Percentiles rank a stretch among this genome's conserved stretches.
Conservation (phyloP, 2,888 invertebrate genomes). For the Diloba caeruleocephala region DNA sequence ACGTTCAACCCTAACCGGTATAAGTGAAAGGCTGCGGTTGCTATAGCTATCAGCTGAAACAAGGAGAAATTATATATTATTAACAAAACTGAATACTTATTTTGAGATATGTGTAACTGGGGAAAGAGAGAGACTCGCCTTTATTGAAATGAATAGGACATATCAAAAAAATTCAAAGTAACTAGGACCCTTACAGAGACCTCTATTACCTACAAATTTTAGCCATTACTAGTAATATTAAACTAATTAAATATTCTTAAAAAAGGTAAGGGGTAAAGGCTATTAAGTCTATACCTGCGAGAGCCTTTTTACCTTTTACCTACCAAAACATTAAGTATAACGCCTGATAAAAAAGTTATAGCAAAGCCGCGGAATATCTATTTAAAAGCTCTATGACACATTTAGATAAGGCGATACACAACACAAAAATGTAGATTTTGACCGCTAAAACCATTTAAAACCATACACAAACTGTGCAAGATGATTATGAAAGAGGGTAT, state of each 20-base stretch:
- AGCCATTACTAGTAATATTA: too few species aligned
- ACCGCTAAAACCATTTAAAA: too few species aligned
- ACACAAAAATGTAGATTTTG: neutral
- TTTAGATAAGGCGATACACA: constrained; percentile 5
- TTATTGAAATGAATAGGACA: too few species aligned
- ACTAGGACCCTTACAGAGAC: too few species aligned
- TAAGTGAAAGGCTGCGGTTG: constrained; percentile 74
- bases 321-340: constrained; percentile 6
- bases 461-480: too few species aligned
- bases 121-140: neutral
- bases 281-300: too few species aligned
- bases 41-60: constrained; percentile 79
- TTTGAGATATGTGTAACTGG: neutral
- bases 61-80: constrained; percentile 8
- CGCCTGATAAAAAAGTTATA: constrained; percentile 50
- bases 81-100: neutral
- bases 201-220: too few species aligned
- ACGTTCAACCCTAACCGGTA: constrained; percentile 74
- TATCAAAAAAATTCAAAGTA: too few species aligned
- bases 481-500: too few species aligned
- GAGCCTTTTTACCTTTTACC: too few species aligned
- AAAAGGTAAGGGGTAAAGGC: neutral
- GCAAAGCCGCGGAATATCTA: constrained; percentile 34
- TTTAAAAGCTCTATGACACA: neutral
- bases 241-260: too few species aligned